These are phyloP conservation scores for Trichoplusia ni DNA, from an alignment of 1,140 invertebrate species.

Conservation along the genomic window DNA sequence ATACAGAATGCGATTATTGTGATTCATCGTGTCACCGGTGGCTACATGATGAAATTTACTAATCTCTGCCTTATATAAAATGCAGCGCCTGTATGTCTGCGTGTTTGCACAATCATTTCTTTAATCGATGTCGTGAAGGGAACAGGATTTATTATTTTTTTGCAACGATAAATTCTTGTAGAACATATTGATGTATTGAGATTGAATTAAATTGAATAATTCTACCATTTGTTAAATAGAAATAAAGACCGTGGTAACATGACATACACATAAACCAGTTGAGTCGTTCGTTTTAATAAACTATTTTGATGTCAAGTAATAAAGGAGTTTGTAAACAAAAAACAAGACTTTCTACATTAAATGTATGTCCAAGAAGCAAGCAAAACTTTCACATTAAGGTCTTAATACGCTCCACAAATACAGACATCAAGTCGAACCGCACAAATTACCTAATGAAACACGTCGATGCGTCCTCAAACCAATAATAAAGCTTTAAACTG, in stretches of 20 bases:
- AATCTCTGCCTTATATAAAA: constrained; percentile 28
- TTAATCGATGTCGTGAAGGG: constrained; percentile 30
- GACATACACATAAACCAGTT: too few species aligned
- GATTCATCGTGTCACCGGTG: constrained; percentile 35
- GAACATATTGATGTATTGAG: neutral
- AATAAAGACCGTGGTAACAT: too few species aligned
- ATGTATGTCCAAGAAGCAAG: neutral
- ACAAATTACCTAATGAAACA: constrained; percentile 17
- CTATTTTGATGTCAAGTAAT: neutral
- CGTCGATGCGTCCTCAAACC: constrained; percentile 14
- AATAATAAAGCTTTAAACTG: constrained; percentile 29
- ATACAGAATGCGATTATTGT: constrained; percentile 38
- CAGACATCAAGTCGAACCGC: neutral
- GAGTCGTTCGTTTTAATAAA: too few species aligned
- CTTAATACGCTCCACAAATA: constrained; percentile 4
- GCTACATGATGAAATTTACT: constrained; percentile 36
- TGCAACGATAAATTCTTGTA: constrained; percentile 2
- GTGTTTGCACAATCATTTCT: constrained; percentile 32
- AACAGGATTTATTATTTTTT: constrained; percentile 28
- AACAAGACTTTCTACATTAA: constrained; percentile 2
- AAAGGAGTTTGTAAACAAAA: neutral
- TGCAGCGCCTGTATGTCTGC: constrained; percentile 19
- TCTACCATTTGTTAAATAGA: neutral
- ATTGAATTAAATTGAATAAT: constrained; percentile 7
- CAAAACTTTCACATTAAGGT: neutral